These are phyloP conservation scores for Syrrhaptes paradoxus DNA, from an alignment of 2,113 vertebrate species.

Conservation along the genomic window DNA sequence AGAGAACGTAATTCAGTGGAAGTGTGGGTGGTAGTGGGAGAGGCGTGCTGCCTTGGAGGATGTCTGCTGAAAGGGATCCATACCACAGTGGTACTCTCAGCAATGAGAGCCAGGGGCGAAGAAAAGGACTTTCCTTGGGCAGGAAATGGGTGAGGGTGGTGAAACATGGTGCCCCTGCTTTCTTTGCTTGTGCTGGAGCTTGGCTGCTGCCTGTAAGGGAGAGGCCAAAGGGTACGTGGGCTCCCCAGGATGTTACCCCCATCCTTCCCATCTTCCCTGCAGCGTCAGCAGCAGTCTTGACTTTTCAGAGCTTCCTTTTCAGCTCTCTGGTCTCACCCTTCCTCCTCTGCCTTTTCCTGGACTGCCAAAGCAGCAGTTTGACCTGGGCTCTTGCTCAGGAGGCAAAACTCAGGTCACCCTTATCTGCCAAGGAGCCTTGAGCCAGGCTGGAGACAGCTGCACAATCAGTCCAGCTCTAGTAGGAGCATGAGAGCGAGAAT, in stretches of 20 bases:
- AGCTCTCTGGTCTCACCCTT: not conserved
- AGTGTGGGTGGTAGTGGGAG: not conserved
- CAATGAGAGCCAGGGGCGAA: not conserved
- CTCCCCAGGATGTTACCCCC: not conserved
- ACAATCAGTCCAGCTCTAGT: not conserved
- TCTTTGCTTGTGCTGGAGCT: not conserved
- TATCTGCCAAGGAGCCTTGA: not conserved
- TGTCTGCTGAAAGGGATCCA: not conserved
- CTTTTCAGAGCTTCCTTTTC: not conserved
- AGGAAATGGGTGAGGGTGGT: not conserved
- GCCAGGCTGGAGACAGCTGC: not conserved
- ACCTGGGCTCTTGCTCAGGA: not conserved
- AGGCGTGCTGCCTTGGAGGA: not conserved
- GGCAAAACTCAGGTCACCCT: not conserved
- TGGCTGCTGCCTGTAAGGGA: not conserved
- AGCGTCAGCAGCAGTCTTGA: not conserved
- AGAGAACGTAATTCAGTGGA: not conserved
- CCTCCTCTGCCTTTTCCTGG: not conserved
- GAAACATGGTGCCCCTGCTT: accelerated
- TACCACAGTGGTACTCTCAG: not conserved
- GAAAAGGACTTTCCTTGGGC: not conserved
- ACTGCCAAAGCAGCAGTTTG: not conserved
- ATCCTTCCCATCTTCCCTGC: not conserved
- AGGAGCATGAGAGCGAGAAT: not conserved
- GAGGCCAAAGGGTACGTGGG: not conserved